These are phyloP conservation scores for Pycnomerus fuliginosus DNA, from an alignment of 2,888 invertebrate genomes.

Conservation along the genomic window DNA sequence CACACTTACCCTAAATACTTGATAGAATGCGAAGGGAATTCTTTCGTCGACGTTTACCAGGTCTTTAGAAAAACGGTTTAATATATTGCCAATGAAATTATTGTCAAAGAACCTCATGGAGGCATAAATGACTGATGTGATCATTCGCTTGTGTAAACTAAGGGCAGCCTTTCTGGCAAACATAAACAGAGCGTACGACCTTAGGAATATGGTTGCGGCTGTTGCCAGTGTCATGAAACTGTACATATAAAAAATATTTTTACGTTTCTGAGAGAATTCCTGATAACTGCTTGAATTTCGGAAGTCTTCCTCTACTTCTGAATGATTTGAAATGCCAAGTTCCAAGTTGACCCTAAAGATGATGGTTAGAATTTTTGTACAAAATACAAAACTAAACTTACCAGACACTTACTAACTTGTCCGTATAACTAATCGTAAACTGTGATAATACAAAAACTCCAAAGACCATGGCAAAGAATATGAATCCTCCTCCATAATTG, in stretches of 20 bases:
- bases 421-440: constrained; percentile 13
- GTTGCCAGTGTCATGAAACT: constrained; percentile 4
- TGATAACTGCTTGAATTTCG: too few species aligned
- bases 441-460: constrained; percentile 6
- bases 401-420: constrained; percentile 26
- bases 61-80: constrained; percentile 61
- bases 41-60: constrained; percentile 16
- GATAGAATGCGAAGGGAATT: constrained; percentile 11
- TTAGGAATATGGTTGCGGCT: constrained; percentile 3
- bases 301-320: too few species aligned
- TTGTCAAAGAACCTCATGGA: constrained; percentile 16
- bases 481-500: constrained; percentile 26
- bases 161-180: constrained; percentile 14
- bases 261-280: neutral
- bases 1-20: constrained; percentile 17
- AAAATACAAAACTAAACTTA: constrained; percentile 8
- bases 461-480: constrained; percentile 6
- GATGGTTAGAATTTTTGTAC: neutral
- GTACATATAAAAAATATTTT: constrained; percentile 7
- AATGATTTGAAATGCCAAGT: constrained; percentile 9
- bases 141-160: constrained; percentile 19
- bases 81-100: constrained; percentile 40
- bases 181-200: constrained; percentile 5
- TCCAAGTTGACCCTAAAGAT: constrained; percentile 15
- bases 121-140: constrained; percentile 13